Percentiles rank a stretch among this genome's conserved stretches.
phyloP scores from a whole-genome alignment of 2,888 invertebrate genomes.

The Altica lythri region DNA sequence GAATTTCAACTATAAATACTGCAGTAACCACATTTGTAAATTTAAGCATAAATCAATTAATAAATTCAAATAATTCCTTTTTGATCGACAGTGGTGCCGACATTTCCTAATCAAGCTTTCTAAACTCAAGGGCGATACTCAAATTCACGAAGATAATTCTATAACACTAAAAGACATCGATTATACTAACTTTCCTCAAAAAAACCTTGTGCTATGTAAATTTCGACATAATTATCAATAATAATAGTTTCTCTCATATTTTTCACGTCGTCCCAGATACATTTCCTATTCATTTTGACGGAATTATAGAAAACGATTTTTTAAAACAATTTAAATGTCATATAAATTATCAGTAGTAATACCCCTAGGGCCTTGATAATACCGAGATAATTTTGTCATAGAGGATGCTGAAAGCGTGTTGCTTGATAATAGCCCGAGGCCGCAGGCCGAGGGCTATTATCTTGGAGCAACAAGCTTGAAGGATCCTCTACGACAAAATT shows the following conservation, averaged over 20 bases:
- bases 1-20: not conserved
- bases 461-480: too few relatives aligned
- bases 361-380: too few relatives aligned
- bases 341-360: conserved; percentile 28
- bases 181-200: not conserved
- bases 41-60: not conserved
- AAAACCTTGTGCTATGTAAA: not conserved
- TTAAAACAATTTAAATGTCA: conserved; percentile 12
- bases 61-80: not conserved
- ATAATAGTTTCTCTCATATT: not conserved
- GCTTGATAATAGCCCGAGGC: too few relatives aligned
- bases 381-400: too few relatives aligned
- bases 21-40: not conserved
- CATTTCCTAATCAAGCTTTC: not conserved
- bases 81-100: conserved; percentile 1
- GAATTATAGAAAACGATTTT: conserved; percentile 33
- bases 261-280: not conserved
- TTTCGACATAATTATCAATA: conserved; percentile 4
- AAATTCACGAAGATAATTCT: conserved; percentile 2
- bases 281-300: conserved; percentile 36
- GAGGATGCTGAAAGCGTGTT: too few relatives aligned
- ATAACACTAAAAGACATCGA: conserved; percentile 9
- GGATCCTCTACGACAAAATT: too few relatives aligned
- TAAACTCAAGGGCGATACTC: not conserved
- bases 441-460: too few relatives aligned